Evolutionary conservation across 2,113 vertebrate genomes (phyloP).

Genomic region (Eulemur rufifrons): DNA sequence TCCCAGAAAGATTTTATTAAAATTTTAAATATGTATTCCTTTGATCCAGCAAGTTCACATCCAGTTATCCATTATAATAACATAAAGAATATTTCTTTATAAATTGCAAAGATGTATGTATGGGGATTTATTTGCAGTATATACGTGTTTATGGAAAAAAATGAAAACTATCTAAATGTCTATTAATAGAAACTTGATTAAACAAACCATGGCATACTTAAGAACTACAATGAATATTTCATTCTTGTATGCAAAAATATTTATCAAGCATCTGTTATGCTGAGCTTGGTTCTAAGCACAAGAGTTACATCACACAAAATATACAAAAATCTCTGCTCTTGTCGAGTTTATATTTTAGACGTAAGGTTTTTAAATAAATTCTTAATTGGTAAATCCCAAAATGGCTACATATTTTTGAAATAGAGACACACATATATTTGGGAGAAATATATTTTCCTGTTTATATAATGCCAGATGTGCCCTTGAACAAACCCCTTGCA

Average conservation of each 20-base stretch:
- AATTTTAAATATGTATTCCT: not conserved
- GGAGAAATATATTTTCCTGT: not conserved
- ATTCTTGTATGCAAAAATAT: not conserved
- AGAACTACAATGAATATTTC: not conserved
- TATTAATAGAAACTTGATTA: not conserved
- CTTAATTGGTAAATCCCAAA: slow-evolving; percentile 15
- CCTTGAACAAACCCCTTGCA: not conserved
- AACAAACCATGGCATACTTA: not conserved
- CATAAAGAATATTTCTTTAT: slow-evolving; percentile 25
- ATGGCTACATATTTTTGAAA: slow-evolving; percentile 20
- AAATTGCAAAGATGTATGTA: not conserved
- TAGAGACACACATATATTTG: not conserved
- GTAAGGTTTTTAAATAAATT: not conserved
- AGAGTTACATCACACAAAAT: not conserved
- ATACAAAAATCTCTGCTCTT: not conserved
- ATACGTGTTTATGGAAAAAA: not conserved
- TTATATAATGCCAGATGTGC: not conserved
- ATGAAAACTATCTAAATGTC: not conserved
- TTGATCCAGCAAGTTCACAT: not conserved
- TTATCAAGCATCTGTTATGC: not conserved
- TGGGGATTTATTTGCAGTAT: not conserved
- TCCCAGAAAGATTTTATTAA: not conserved
- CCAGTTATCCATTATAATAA: not conserved
- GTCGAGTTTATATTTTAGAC: not conserved
- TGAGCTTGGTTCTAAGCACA: not conserved